These are phyloP conservation scores for Rhingia rostrata DNA, from an alignment of 2,888 invertebrate species.

Conservation along the genomic window DNA sequence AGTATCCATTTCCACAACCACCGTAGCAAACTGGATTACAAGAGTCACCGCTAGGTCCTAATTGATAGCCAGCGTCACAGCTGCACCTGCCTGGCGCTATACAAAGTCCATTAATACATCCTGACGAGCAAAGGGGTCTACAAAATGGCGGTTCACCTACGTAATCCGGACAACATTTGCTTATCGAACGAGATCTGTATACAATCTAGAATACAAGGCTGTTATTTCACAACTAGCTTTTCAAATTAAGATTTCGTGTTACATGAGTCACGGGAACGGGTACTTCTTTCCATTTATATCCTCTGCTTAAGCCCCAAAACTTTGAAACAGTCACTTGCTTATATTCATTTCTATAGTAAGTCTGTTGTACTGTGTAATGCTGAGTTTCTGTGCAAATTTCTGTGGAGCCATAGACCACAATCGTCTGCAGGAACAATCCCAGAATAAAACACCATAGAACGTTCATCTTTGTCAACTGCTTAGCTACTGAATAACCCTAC, in stretches of 20 bases:
- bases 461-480: conserved; percentile 40
- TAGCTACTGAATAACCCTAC: conserved; percentile 17
- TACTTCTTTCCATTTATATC: neutral
- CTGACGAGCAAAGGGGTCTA: conserved; percentile 79
- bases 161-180: conserved; percentile 40
- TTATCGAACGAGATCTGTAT: neutral
- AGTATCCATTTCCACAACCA: too few species aligned
- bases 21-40: too few species aligned
- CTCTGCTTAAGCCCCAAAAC: neutral
- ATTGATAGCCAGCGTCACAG: too few species aligned
- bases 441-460: conserved; percentile 26
- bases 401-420: neutral
- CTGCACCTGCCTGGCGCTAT: conserved; percentile 80
- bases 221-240: neutral
- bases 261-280: neutral
- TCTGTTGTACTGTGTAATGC: neutral
- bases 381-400: neutral
- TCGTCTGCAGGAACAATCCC: neutral
- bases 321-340: neutral
- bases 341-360: neutral
- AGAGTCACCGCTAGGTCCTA: too few species aligned
- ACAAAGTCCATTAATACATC: conserved; percentile 82
- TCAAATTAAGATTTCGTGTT: neutral
- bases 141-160: conserved; percentile 77
- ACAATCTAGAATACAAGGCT: neutral